A percentile compares a stretch with the other conserved stretches of the same genome.
phyloP scores from a whole-genome alignment of 2,797 vertebrate genomes.

The Pipistrellus nathusii region DNA sequence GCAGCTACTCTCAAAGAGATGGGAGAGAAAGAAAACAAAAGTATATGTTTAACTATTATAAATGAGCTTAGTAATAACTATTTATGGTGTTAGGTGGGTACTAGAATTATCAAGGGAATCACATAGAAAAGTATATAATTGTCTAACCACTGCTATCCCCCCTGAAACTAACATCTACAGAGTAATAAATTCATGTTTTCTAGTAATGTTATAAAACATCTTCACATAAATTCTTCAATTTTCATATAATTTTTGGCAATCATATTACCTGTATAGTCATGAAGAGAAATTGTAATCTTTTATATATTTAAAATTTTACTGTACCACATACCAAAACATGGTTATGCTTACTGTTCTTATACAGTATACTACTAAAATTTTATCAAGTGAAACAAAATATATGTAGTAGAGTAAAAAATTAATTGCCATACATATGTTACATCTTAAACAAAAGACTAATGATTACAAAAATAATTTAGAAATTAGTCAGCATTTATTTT shows the following conservation, averaged over 20 bases:
- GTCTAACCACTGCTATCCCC: not conserved
- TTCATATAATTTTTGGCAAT: not conserved
- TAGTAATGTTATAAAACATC: not conserved
- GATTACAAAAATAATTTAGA: not conserved
- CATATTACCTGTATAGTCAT: conserved; percentile 19
- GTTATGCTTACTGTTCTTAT: not conserved
- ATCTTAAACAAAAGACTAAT: conserved; percentile 31
- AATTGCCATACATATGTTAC: not conserved
- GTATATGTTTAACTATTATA: conserved; percentile 1
- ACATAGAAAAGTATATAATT: not conserved
- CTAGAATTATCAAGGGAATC: not conserved
- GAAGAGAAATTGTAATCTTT: conserved; percentile 28
- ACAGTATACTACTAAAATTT: not conserved
- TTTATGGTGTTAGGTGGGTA: not conserved
- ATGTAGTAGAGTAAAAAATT: not conserved
- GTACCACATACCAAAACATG: not conserved
- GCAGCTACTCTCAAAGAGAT: not conserved
- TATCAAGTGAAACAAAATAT: not conserved
- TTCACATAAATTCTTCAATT: not conserved
- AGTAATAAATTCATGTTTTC: conserved; percentile 15
- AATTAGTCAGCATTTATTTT: conserved; percentile 36
- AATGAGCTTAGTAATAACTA: not conserved
- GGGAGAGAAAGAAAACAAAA: not conserved
- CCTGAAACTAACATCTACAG: not conserved
- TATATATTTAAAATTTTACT: conserved; percentile 37